phyloP scores from a whole-genome alignment of 2,113 vertebrate genomes.

The Phyllopteryx taeniolatus region DNA sequence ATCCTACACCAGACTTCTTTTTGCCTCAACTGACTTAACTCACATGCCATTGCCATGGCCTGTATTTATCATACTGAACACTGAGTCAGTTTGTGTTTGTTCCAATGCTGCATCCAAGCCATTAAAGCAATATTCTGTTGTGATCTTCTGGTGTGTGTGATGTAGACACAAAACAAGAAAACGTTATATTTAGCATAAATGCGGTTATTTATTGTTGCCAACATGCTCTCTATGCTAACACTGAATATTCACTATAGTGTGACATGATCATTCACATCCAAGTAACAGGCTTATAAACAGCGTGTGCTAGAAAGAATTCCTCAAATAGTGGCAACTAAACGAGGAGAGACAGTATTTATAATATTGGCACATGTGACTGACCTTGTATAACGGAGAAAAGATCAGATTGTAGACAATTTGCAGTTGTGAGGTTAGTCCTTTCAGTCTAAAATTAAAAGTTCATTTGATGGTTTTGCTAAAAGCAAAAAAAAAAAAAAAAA shows the following conservation, averaged over 20 bases:
- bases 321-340: not conserved
- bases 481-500: slow-evolving; percentile 59
- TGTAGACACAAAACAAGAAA: not conserved
- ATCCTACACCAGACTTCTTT: not conserved
- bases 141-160: slow-evolving; percentile 20
- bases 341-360: slow-evolving; percentile 7
- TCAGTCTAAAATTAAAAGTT: slow-evolving; percentile 4
- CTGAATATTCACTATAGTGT: slow-evolving; percentile 39
- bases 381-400: slow-evolving; percentile 31
- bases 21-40: not conserved
- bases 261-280: slow-evolving; percentile 22
- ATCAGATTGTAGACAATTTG: not conserved
- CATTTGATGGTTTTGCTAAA: slow-evolving; percentile 41
- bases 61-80: not conserved
- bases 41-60: no score
- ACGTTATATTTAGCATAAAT: slow-evolving; percentile 4
- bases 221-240: slow-evolving; percentile 59
- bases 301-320: not conserved
- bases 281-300: slow-evolving; percentile 15
- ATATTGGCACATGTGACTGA: slow-evolving; percentile 40
- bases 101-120: slow-evolving; percentile 31
- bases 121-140: slow-evolving; percentile 50
- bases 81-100: slow-evolving; percentile 25
- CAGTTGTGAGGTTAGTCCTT: not conserved
- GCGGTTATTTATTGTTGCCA: slow-evolving; percentile 47